Evolutionary conservation across 2,888 invertebrate species (phyloP).

Genomic region (Glyphotaelius pellucidus): DNA sequence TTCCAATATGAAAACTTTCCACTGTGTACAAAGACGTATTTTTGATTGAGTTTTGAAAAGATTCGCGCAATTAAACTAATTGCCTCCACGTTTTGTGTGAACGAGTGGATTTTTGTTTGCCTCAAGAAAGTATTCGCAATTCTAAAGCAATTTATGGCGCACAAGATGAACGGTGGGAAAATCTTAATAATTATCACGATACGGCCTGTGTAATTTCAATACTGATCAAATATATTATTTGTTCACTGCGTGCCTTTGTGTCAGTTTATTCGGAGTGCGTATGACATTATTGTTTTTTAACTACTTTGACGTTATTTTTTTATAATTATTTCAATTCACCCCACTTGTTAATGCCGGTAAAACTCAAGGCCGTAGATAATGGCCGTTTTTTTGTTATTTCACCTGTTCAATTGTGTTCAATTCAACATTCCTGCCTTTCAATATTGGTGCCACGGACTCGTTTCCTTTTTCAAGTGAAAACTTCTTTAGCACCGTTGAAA

Average conservation of each 20-base stretch:
- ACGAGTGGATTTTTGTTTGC: background rate
- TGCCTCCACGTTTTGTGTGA: background rate
- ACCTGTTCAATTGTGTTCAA: background rate
- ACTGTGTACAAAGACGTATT: background rate
- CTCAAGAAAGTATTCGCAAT: background rate
- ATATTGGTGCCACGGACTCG: background rate
- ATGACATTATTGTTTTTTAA: background rate
- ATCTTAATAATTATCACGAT: background rate
- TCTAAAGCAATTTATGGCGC: background rate
- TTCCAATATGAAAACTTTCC: background rate
- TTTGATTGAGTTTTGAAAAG: constrained; percentile 20
- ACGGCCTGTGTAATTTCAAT: background rate
- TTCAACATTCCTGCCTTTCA: background rate
- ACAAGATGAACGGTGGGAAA: background rate
- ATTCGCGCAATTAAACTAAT: constrained; percentile 15
- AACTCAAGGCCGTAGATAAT: background rate
- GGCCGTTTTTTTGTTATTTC: background rate
- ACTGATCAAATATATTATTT: background rate
- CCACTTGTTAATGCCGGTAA: background rate
- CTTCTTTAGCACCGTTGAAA: no score
- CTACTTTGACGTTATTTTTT: background rate
- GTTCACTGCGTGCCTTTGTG: background rate
- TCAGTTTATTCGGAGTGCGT: background rate
- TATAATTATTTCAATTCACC: background rate
- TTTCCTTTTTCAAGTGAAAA: background rate